Conservation (phyloP, 2,113 vertebrate genomes). For the Gulo gulo region DNA sequence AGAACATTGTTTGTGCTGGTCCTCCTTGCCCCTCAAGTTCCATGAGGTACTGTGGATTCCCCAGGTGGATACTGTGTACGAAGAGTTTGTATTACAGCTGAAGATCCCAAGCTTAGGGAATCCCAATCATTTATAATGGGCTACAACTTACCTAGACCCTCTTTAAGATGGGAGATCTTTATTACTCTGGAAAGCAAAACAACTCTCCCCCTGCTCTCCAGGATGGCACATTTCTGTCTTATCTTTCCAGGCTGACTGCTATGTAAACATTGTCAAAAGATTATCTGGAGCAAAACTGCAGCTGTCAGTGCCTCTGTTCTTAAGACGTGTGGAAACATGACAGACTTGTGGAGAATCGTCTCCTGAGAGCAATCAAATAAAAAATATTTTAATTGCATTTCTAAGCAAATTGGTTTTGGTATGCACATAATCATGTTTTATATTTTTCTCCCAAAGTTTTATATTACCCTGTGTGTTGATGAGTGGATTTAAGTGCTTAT, state of each 20-base stretch:
- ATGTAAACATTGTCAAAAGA: background rate
- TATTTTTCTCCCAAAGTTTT: background rate
- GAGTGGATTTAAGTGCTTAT: background rate
- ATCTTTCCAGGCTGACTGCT: background rate
- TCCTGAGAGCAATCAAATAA: background rate
- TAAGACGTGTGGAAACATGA: background rate
- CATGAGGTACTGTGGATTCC: too few species aligned
- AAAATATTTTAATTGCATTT: background rate
- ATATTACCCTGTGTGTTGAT: background rate
- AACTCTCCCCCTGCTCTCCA: background rate
- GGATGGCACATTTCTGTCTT: background rate
- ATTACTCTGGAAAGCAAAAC: background rate
- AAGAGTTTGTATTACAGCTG: background rate
- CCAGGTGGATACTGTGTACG: accelerated
- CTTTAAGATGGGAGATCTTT: background rate
- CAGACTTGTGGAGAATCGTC: background rate
- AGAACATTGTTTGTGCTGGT: accelerated
- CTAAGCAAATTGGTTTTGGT: background rate
- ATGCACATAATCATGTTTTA: background rate
- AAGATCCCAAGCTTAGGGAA: background rate
- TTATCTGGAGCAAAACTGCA: background rate
- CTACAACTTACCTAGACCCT: background rate
- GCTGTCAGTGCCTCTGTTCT: background rate
- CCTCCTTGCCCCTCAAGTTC: background rate
- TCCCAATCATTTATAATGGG: background rate